Percentiles rank a stretch among this genome's conserved stretches.
Conservation (phyloP, 2,113 vertebrate genomes). For the Neodontobutis hainanensis region DNA sequence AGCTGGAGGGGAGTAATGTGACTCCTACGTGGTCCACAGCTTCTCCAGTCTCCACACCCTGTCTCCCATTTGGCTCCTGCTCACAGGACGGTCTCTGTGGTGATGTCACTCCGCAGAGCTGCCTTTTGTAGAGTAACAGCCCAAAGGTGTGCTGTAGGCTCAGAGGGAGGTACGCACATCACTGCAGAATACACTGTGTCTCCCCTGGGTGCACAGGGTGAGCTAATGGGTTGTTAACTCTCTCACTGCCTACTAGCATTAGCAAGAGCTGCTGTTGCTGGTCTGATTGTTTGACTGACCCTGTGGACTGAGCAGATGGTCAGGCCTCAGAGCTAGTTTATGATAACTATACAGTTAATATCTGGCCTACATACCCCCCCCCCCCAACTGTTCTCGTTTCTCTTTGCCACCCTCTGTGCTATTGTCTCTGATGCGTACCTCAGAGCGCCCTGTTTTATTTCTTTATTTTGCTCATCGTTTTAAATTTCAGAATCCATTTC, state of each 20-base stretch:
- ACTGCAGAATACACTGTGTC: constrained; percentile 12
- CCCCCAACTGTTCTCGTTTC: constrained; percentile 61
- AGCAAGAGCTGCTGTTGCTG: constrained; percentile 30
- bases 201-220: constrained; percentile 32
- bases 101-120: constrained; percentile 55
- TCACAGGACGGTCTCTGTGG: constrained; percentile 20
- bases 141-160: constrained; percentile 57
- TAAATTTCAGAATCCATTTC: constrained; percentile 72
- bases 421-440: constrained; percentile 62
- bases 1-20: constrained; percentile 63
- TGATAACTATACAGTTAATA: constrained; percentile 65
- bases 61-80: constrained; percentile 23
- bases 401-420: constrained; percentile 58
- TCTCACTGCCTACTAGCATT: constrained; percentile 20
- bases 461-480: constrained; percentile 68
- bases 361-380: constrained; percentile 55
- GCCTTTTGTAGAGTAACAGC: constrained; percentile 54
- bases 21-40: constrained; percentile 55
- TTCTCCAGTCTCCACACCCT: constrained; percentile 35
- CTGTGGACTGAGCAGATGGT: constrained; percentile 51
- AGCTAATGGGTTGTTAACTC: constrained; percentile 66
- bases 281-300: constrained; percentile 64
- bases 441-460: constrained; percentile 60
- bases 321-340: constrained; percentile 40
- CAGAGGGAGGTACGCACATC: constrained; percentile 24